Evolutionary conservation across 1,140 invertebrate species (phyloP), one percentile per base, ranked within the genome.

Genomic region (Matsumurasca onukii): DNA sequence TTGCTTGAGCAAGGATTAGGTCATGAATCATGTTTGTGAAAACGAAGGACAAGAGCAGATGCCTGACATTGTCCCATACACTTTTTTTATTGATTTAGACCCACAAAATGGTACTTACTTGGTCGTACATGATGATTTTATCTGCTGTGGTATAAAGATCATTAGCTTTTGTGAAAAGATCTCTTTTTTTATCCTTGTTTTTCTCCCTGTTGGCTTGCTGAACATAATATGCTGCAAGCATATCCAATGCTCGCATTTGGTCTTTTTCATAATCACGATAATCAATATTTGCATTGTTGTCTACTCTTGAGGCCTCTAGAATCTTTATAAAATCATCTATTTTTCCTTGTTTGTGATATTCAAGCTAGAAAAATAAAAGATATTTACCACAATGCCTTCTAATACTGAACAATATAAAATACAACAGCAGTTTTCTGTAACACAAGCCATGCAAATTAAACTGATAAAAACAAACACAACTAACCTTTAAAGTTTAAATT

Each of bases 81-180:
- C n/a, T n/a, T n/a, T n/a, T n/a, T n/a, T n/a, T n/a, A n/a, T n/a
- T n/a, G n/a, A n/a, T n/a, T n/a, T n/a, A n/a, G n/a, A n/a, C n/a
- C n/a, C n/a, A n/a, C 17, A 39, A 39, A 39, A 39, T 17, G 17
- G 34, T 27, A 59, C 24, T 9, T 27, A 93, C 91, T 86, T 97
- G 95, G 80, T 99, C 97, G 82, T 99, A 99, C 97, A 99, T 99
- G 73, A 98, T 97, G 78, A 99, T 99, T 84, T 98, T 98, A 79
- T 99, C 98, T 30, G 97, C 98, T 70, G 95, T 97, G 0, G 97
- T 99, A 78, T 99, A 99, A 0, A 99, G 79, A 45, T 97, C 83
- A 3, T 96, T 99, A 0, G 98, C 98, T 85, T 98, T 98, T 20
- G 92, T 93, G 77, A 99, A 99, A 1, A 98, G 83, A 73, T 99